Conservation (phyloP, 2,888 invertebrate species). For the Petrolisthes manimaculis region DNA sequence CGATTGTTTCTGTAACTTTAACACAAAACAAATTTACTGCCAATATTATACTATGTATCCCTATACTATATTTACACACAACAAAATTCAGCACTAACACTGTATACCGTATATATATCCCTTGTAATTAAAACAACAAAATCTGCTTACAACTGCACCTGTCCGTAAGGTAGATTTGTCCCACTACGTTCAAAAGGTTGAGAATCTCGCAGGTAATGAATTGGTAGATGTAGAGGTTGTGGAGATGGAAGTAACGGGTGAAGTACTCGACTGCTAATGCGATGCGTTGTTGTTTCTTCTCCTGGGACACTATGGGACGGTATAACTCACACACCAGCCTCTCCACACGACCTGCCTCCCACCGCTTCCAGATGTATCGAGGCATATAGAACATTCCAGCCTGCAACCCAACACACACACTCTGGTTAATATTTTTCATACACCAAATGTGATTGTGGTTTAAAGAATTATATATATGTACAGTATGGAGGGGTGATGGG, state of each 20-base stretch:
- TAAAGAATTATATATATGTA: too few relatives aligned
- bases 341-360: conserved; percentile 35
- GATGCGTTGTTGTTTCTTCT: neutral
- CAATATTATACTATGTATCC: too few relatives aligned
- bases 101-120: too few relatives aligned
- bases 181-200: conserved; percentile 34
- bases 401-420: conserved; percentile 16
- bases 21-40: too few relatives aligned
- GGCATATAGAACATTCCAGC: conserved; percentile 43
- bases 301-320: neutral
- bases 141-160: neutral
- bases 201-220: conserved; percentile 43
- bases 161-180: conserved; percentile 40
- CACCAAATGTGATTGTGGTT: neutral
- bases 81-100: too few relatives aligned
- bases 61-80: too few relatives aligned
- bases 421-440: neutral
- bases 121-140: too few relatives aligned
- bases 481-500: too few relatives aligned
- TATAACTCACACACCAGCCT: conserved; percentile 20
- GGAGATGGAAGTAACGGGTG: conserved; percentile 34
- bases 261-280: conserved; percentile 30
- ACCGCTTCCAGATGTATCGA: conserved; percentile 38
- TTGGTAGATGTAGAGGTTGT: conserved; percentile 44
- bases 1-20: too few relatives aligned